Base-by-base conservation (phyloP, 2,113 vertebrate species). In the Ictalurus furcatus region DNA sequence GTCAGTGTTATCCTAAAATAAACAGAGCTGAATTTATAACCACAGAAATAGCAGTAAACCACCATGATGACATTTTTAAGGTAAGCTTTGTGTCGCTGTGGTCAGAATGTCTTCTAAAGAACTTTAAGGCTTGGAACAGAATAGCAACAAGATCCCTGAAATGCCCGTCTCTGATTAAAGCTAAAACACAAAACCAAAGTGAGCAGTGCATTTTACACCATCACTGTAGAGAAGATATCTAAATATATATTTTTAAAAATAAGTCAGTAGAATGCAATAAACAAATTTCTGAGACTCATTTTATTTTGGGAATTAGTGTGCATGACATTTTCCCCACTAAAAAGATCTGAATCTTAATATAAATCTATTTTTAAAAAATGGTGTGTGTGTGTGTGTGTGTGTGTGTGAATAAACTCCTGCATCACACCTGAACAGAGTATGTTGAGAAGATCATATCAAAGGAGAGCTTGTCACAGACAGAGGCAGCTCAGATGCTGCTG, bases 401-500 rank as follows among this genome's bases (percentile, higher is more conserved):
- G 56, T 61, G 56, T 63, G 58, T 40, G 4, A 30, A 30, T 56
- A 30, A 56, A 19, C 80, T 86, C 9, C 17, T 40, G 37, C 14
- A 52, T 58, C 34, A 73, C 67, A 28, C 48, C 11, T 48, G 0
- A 78, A 25, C 88, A 94, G 93, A 82, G 59, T 58, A 48, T 9
- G 87, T 89, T 71, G 89, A 94, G 73, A 65, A 12, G 21, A 93
- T 94, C 82, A 19, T 92, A 25, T 92, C 90, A 3, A 12, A 79
- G 48, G 93, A 94, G 89, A 48, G 13, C 5, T 71, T 0, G 2
- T 94, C 92, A 30, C 78, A 87, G 30, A 92, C 85, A 2, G 2
- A 1, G 5, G 92, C 93, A 9, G 90, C 90, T 34, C n/a, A 89
- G 79, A 54, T 84, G 73, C 71, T 94, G 69, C 82, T 94, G n/a